Percentiles rank a stretch among this genome's conserved stretches.
Conservation (phyloP, 2,113 vertebrate genomes). For the Apodemus speciosus region DNA sequence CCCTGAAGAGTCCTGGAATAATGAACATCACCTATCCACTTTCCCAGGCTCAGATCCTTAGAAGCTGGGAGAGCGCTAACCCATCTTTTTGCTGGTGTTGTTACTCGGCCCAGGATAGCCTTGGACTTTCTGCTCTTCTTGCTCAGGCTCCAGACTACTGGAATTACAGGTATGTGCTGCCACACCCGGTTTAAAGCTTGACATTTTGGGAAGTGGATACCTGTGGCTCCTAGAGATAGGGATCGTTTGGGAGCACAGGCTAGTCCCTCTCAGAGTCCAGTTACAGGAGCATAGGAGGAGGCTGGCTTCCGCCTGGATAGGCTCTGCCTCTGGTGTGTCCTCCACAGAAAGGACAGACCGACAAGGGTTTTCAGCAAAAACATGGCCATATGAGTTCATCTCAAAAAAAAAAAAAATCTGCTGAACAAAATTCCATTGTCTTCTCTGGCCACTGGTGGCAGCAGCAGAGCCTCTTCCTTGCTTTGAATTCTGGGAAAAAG, state of each 20-base stretch:
- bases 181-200: neutral
- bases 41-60: neutral
- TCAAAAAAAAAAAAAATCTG: neutral
- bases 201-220: neutral
- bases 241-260: neutral
- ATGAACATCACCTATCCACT: neutral
- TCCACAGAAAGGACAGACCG: neutral
- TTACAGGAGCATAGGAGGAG: neutral
- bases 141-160: neutral
- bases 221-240: too few species aligned
- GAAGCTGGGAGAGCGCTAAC: neutral
- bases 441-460: neutral
- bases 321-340: neutral
- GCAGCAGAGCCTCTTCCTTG: neutral
- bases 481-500: neutral
- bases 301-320: neutral
- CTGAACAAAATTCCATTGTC: neutral
- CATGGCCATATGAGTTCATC: neutral
- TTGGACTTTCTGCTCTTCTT: neutral
- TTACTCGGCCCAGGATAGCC: neutral
- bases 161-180: neutral
- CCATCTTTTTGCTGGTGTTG: neutral
- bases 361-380: neutral
- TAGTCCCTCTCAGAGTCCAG: neutral
- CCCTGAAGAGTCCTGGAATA: fast-evolving